phyloP scores from a whole-genome alignment of 2,797 vertebrate species.

The Dryobates pubescens region DNA sequence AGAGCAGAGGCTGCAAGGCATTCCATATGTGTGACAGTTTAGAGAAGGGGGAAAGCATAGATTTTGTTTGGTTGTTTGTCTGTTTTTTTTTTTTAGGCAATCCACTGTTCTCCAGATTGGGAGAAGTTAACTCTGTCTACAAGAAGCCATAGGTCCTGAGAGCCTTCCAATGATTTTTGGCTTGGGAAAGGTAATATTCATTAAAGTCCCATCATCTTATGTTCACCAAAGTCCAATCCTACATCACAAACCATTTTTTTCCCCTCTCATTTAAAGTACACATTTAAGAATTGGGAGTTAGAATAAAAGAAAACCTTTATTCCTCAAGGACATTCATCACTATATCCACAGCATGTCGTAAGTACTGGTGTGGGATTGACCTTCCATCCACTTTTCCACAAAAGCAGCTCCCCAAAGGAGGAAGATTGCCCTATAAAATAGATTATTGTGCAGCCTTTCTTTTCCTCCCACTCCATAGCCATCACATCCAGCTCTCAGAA shows the following conservation, averaged over 20 bases:
- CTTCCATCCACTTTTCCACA: background rate
- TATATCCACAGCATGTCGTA: background rate
- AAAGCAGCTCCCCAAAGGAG: background rate
- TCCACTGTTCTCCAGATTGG: background rate
- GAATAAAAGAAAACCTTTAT: background rate
- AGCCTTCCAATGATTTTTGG: background rate
- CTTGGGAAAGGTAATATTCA: background rate
- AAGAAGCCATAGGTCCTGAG: background rate
- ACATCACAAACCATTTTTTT: background rate
- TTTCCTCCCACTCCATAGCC: background rate
- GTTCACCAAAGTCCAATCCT: no score
- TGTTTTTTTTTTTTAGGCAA: no score
- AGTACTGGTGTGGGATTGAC: background rate
- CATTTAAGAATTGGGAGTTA: background rate
- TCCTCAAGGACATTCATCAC: background rate
- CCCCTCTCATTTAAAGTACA: background rate
- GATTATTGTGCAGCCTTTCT: background rate
- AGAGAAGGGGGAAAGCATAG: background rate
- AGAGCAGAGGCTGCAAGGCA: background rate
- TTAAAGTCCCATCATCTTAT: no score
- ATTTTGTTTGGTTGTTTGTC: no score
- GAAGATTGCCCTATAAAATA: background rate
- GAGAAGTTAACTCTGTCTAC: background rate
- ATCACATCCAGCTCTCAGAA: background rate
- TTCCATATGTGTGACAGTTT: background rate